Conservation (phyloP, 2,888 invertebrate species). For the Scrobipalpa atriplicella region DNA sequence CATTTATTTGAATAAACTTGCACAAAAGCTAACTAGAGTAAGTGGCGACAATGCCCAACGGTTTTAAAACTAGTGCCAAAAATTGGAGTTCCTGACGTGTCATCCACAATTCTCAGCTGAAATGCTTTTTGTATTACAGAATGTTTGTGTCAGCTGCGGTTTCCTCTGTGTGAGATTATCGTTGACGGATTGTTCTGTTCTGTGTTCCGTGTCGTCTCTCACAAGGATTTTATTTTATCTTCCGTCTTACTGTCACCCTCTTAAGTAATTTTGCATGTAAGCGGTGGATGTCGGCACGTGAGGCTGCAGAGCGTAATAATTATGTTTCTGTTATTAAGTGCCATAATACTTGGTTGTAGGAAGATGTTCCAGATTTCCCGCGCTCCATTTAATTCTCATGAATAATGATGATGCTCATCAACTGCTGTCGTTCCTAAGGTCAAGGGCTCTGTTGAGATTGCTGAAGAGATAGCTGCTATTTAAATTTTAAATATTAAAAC, state of each 20-base stretch:
- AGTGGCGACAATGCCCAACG: not conserved
- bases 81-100: constrained; percentile 33
- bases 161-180: constrained; percentile 14
- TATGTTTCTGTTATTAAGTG: constrained; percentile 49
- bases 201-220: not conserved
- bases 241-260: constrained; percentile 30
- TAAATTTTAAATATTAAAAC: not conserved
- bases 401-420: constrained; percentile 14
- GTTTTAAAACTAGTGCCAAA: constrained; percentile 2
- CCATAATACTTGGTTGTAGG: constrained; percentile 35
- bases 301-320: constrained; percentile 49
- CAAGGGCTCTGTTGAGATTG: constrained; percentile 3
- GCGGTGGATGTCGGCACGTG: constrained; percentile 38
- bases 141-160: constrained; percentile 16
- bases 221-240: constrained; percentile 20
- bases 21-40: not conserved
- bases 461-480: not conserved
- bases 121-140: constrained; percentile 17
- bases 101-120: constrained; percentile 27
- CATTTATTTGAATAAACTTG: not conserved
- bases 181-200: constrained; percentile 20
- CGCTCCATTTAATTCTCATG: constrained; percentile 3
- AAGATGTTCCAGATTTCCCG: not conserved
- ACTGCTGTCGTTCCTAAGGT: not conserved
- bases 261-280: constrained; percentile 47